phyloP scores from a whole-genome alignment of 2,888 invertebrate genomes.

The Margaritifera margaritifera region DNA sequence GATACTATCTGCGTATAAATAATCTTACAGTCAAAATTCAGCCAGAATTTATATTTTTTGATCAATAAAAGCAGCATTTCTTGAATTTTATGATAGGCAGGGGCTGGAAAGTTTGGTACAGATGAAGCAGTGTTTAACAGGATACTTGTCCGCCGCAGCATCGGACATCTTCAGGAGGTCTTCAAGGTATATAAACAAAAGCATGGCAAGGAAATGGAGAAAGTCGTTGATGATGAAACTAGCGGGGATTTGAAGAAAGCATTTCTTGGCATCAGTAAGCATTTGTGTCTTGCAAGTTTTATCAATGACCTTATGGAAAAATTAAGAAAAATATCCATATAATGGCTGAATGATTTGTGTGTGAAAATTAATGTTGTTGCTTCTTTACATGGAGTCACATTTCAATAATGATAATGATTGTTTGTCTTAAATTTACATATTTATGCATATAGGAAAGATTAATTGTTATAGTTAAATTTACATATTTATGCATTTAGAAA shows the following conservation, averaged over 20 bases:
- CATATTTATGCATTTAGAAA: too few relatives aligned
- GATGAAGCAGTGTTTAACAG: conserved; percentile 55
- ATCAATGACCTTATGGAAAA: too few relatives aligned
- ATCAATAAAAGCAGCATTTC: not conserved
- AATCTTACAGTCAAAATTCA: too few relatives aligned
- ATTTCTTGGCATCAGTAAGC: conserved; percentile 42
- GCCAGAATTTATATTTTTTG: not conserved
- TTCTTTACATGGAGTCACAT: too few relatives aligned
- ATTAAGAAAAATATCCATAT: too few relatives aligned
- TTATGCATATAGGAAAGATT: too few relatives aligned
- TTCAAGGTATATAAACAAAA: conserved; percentile 39
- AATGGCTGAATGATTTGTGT: too few relatives aligned
- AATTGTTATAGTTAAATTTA: too few relatives aligned
- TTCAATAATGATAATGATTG: too few relatives aligned
- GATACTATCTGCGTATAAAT: too few relatives aligned
- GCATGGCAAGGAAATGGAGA: conserved; percentile 36
- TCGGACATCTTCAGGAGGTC: conserved; percentile 41
- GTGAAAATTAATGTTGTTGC: too few relatives aligned
- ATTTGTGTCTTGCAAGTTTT: not conserved
- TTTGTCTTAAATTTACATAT: too few relatives aligned
- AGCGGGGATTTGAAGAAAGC: conserved; percentile 42
- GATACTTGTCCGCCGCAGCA: conserved; percentile 44
- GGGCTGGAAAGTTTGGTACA: conserved; percentile 47
- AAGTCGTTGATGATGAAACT: conserved; percentile 39
- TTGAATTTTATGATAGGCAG: conserved; percentile 34